Evolutionary conservation across 2,113 vertebrate species (phyloP), one percentile per base, ranked within the genome.

Genomic region (Eira barbara): DNA sequence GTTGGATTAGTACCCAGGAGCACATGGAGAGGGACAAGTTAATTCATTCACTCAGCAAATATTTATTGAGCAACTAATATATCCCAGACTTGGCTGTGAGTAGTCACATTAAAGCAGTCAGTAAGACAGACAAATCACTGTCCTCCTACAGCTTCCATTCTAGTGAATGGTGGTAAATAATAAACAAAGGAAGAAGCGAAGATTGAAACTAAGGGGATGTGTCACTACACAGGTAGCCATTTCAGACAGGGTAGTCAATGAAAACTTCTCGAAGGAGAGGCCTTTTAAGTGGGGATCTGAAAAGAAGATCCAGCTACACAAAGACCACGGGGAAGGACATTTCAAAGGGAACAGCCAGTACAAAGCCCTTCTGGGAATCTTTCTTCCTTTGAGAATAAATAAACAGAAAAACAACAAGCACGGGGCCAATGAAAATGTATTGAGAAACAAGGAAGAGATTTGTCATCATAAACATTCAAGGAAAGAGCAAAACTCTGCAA

Each of bases 301-400:
- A 89, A 49, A 87, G 14, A 90, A 95, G 55, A 61, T 6, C 13
- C 39, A 76, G 82, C 23, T 39, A 71, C 49, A 82, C 47, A 82
- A 78, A 91, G 7, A 76, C 25, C 57, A 86, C 1, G 7, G n/a
- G n/a, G 18, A 93, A 95, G 39, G 74, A 81, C 0, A 1, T 74
- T 69, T 65, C 39, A 87, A 95, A 88, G 27, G 65, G 4, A 96
- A 92, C n/a, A 65, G 57, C 31, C 39, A 61, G 47, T 81, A 71
- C 47, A 91, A 93, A n/a, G n/a, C 29, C n/a, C 91, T 59, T 95
- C 36, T 25, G 63, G 61, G 79, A 92, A 65, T 86, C 39, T 36
- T 82, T 76, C 42, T 88, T 88, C 74, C 55, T 91, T 93, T 61
- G 18, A 97, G n/a, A 94, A 94, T 82, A 86, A 97, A 61, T 29